Evolutionary conservation across 2,113 vertebrate species (phyloP).

Genomic region (Sebastes schlegelii): DNA sequence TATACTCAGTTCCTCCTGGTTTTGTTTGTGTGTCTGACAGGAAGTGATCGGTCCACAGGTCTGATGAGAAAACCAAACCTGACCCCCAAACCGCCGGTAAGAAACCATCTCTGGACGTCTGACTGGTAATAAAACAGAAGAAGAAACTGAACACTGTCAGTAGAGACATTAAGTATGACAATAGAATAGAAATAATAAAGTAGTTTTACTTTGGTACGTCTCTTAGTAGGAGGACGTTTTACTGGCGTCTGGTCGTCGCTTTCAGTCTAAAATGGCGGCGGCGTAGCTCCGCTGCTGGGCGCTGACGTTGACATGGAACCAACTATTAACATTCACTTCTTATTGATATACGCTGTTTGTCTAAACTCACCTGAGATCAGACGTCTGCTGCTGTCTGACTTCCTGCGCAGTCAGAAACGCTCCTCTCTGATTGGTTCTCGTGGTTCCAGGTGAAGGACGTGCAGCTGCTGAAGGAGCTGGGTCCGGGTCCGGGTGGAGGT

Average conservation of each 20-base stretch:
- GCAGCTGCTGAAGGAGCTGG: conserved; percentile 85
- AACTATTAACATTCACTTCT: no score
- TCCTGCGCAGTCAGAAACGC: not conserved
- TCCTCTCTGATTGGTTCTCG: conserved; percentile 24
- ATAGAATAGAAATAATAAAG: no score
- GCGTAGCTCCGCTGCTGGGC: no score
- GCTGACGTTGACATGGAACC: no score
- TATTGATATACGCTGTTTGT: no score
- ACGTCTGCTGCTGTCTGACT: not conserved
- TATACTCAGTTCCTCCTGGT: no score
- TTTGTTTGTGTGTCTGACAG: conserved; percentile 38
- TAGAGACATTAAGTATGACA: no score
- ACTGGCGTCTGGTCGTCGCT: no score
- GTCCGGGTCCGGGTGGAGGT: conserved; percentile 81
- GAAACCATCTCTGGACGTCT: not conserved
- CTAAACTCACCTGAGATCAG: not conserved
- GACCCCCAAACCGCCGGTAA: conserved; percentile 33
- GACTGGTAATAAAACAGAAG: not conserved
- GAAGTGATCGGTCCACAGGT: conserved; percentile 3
- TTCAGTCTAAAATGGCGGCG: no score
- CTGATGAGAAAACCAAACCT: not conserved
- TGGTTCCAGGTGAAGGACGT: conserved; percentile 71
- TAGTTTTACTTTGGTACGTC: no score
- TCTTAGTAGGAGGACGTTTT: no score
- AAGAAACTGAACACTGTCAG: not conserved